Conservation (phyloP, 1,140 invertebrate species). For the Leptinotarsa texana region DNA sequence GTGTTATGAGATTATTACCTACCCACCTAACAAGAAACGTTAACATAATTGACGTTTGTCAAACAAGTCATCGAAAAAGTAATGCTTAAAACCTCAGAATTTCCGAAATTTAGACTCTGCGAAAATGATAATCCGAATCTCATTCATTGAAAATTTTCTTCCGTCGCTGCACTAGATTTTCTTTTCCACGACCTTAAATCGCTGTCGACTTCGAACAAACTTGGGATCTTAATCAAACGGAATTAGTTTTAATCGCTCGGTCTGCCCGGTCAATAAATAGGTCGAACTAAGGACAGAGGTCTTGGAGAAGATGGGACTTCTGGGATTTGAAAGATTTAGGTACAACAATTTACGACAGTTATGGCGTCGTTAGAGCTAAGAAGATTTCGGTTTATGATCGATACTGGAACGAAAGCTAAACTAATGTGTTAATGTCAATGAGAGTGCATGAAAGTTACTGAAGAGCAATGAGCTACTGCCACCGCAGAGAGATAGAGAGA, state of each 20-base stretch:
- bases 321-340: conserved; percentile 3
- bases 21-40: too few species aligned
- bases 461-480: conserved; percentile 4
- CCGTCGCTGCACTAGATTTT: too few species aligned
- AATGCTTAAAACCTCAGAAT: too few species aligned
- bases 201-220: neutral
- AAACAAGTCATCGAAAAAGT: too few species aligned
- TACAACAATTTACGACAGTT: conserved; percentile 2
- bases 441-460: neutral
- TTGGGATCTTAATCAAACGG: conserved; percentile 11
- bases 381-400: conserved; percentile 10
- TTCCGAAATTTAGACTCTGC: too few species aligned
- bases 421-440: neutral
- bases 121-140: too few species aligned
- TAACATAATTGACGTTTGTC: too few species aligned
- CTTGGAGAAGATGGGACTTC: neutral
- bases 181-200: too few species aligned
- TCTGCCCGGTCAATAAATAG: conserved; percentile 15
- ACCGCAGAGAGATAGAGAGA: conserved; percentile 38
- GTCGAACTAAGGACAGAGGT: conserved; percentile 3
- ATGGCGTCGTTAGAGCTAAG: neutral
- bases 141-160: too few species aligned
- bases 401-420: neutral
- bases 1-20: too few species aligned
- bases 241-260: conserved; percentile 11